Evolutionary conservation across 2,888 invertebrate species (phyloP), one percentile per base, ranked within the genome.

Genomic region (Leptura quadrifasciata): DNA sequence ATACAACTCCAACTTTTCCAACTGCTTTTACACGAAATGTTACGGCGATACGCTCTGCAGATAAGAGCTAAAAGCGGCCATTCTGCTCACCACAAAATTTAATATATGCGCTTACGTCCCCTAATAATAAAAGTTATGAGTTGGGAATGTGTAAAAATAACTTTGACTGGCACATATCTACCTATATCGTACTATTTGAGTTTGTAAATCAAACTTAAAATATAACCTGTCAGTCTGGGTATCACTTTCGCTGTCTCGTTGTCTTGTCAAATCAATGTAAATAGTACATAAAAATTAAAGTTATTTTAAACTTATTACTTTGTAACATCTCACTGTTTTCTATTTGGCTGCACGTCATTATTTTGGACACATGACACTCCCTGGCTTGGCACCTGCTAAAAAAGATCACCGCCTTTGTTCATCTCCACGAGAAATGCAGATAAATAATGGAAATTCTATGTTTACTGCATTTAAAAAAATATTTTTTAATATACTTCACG

Each of bases 181-280:
- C 71, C 61, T 52, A 57, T 61, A 71, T 71, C 60, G 17, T 24
- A 47, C 57, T 71, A 47, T 61, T 61, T 52, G 47, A 47, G 61
- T 39, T 71, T 57, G 52, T 79, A 76, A 77, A 79, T 79, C 79
- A 79, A 77, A 72, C 61, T 75, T 72, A 76, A 77, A 79, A 79
- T 75, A 74, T 68, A 73, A 55, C 52, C 77, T 76, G 79, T 79
- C 77, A 72, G 77, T 77, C 73, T 68, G 68, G 76, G 78, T 79
- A 80, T 81, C 80, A 77, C 72, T 80, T 80, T 79, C 74, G 80
- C 80, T 77, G 82, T 80, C 82, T 76, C 73, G 76, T 70, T 79
- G 82, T 81, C 82, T 77, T 78, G 80, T 80, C 81, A 79, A 76
- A 76, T 74, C 76, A 77, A 72, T 76, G 47, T 71, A 75, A 73